phyloP scores from a whole-genome alignment of 2,888 invertebrate species.

The Drosophila borealis region DNA sequence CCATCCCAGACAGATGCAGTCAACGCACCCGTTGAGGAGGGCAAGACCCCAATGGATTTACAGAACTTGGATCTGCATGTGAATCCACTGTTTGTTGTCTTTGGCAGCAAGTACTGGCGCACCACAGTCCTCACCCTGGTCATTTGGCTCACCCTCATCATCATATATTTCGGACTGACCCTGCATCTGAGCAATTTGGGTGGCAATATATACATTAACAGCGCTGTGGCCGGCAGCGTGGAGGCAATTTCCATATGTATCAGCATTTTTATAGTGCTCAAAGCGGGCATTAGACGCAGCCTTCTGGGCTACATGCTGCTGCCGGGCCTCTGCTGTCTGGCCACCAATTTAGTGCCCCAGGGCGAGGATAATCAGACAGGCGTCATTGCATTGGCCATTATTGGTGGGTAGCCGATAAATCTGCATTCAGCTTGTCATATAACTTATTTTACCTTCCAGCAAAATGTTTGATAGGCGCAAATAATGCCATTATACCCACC shows the following conservation, averaged over 20 bases:
- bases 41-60: slow-evolving; percentile 65
- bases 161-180: slow-evolving; percentile 92
- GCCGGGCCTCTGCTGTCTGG: slow-evolving; percentile 89
- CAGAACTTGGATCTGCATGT: slow-evolving; percentile 59
- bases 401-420: slow-evolving; percentile 85
- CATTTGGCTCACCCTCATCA: slow-evolving; percentile 91
- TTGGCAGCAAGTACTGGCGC: slow-evolving; percentile 88
- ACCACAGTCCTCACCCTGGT: slow-evolving; percentile 89
- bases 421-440: slow-evolving; percentile 1
- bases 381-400: slow-evolving; percentile 89
- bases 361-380: slow-evolving; percentile 86
- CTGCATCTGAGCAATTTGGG: slow-evolving; percentile 91
- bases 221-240: slow-evolving; percentile 88
- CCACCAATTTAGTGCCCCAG: slow-evolving; percentile 86
- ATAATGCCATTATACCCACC: slow-evolving; percentile 91
- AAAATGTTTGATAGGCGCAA: slow-evolving; percentile 91
- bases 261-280: slow-evolving; percentile 90
- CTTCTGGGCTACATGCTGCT: slow-evolving; percentile 89
- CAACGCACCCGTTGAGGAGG: slow-evolving; percentile 18
- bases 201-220: slow-evolving; percentile 90
- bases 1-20: slow-evolving; percentile 22
- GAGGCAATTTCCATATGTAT: slow-evolving; percentile 91
- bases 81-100: slow-evolving; percentile 88
- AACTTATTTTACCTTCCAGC: slow-evolving; percentile 78
- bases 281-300: slow-evolving; percentile 89